Evolutionary conservation across 1,140 invertebrate genomes (phyloP), one percentile per base, ranked within the genome.

Genomic region (Portunus trituberculatus): DNA sequence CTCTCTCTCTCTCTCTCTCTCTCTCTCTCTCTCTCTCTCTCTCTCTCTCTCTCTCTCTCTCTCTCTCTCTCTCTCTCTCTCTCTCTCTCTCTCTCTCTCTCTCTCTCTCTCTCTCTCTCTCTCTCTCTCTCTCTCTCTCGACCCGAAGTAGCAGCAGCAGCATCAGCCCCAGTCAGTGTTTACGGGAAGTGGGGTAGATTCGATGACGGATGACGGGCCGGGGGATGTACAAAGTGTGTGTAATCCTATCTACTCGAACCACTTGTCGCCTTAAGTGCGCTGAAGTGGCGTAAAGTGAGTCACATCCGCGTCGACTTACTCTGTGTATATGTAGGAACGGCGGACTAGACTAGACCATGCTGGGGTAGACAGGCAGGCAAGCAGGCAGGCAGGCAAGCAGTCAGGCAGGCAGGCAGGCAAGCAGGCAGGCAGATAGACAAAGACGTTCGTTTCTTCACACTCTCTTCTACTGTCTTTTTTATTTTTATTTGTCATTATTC

Each of bases 11-110:
- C 83, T 84, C n/a, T 84, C n/a, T 84, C n/a, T 84, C n/a, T 28
- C n/a, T 84, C n/a, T 84, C 83, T 84, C n/a, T 28, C 83, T 84
- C 83, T 28, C 14, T 84, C n/a, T 84, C 83, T 84, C n/a, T 84
- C n/a, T 84, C n/a, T 84, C n/a, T 28, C n/a, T 84, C n/a, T 84
- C 83, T 84, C n/a, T 28, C 83, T 84, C 83, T 28, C 14, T 84
- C n/a, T 84, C 83, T 84, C n/a, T 84, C n/a, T 84, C n/a, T 84
- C n/a, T 28, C n/a, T 84, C n/a, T 84, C 83, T 84, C n/a, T 28
- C 83, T 84, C 83, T 28, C 14, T 84, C n/a, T 84, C 83, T 84
- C n/a, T 84, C n/a, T 84, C n/a, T 84, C n/a, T 28, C n/a, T 84
- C n/a, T 84, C 83, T 84, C n/a, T 28, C 83, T 84, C 83, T 28